phyloP scores from a whole-genome alignment of 2,888 invertebrate genomes.

The Meliscaeva auricollis region DNA sequence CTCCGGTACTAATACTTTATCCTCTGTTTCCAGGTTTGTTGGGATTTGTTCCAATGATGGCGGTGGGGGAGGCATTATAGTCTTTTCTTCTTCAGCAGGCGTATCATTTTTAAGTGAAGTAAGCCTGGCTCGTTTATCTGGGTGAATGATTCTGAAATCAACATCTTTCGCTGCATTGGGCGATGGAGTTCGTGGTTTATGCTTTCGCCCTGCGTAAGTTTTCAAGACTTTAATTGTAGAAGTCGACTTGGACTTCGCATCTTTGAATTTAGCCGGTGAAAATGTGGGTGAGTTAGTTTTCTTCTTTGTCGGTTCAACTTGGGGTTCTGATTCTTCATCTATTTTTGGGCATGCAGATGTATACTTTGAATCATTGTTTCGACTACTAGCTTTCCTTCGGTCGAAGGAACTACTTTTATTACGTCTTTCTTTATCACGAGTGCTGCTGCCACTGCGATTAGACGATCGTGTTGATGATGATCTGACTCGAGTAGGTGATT shows the following conservation, averaged over 20 bases:
- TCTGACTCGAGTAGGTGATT: slow-evolving; percentile 79
- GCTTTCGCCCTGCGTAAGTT: slow-evolving; percentile 64
- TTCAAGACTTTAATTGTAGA: slow-evolving; percentile 74
- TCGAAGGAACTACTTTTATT: slow-evolving; percentile 77
- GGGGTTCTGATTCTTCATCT: slow-evolving; percentile 53
- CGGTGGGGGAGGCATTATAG: slow-evolving; percentile 65
- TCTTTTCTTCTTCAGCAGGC: slow-evolving; percentile 27
- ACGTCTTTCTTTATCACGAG: slow-evolving; percentile 74
- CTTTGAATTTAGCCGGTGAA: slow-evolving; percentile 80
- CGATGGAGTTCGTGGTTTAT: slow-evolving; percentile 81
- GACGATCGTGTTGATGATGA: slow-evolving; percentile 71
- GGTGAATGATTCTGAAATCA: slow-evolving; percentile 79
- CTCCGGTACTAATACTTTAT: slow-evolving; percentile 36
- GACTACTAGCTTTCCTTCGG: slow-evolving; percentile 45
- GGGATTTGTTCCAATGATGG: slow-evolving; percentile 48
- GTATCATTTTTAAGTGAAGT: slow-evolving; percentile 27
- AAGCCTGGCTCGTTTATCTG: slow-evolving; percentile 64
- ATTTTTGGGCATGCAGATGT: slow-evolving; percentile 59
- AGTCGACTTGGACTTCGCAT: slow-evolving; percentile 73
- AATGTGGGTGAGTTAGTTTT: slow-evolving; percentile 80
- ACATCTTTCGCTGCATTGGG: slow-evolving; percentile 79
- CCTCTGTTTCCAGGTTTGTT: slow-evolving; percentile 46
- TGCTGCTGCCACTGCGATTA: slow-evolving; percentile 58
- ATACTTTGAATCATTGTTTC: slow-evolving; percentile 55
- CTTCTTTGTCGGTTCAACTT: slow-evolving; percentile 77